A percentile compares a stretch with the other conserved stretches of the same genome.
phyloP scores from a whole-genome alignment of 2,888 invertebrate species.

The Pocota personata region DNA sequence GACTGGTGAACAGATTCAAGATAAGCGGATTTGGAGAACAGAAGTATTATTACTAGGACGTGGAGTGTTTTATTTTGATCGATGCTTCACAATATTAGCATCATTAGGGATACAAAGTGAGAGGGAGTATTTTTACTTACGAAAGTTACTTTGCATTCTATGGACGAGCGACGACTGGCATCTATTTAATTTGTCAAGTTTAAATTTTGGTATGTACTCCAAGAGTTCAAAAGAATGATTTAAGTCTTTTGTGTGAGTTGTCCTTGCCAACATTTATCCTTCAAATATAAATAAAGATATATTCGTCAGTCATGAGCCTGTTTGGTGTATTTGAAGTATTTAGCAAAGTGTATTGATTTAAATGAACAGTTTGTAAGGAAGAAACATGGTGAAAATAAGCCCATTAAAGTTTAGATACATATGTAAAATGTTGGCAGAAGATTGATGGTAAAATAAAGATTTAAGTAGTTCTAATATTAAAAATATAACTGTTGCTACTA shows the following conservation, averaged over 20 bases:
- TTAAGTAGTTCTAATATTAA: too few species aligned
- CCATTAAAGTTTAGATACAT: too few species aligned
- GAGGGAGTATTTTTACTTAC: constrained; percentile 18
- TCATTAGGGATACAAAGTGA: constrained; percentile 34
- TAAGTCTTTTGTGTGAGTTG: background rate
- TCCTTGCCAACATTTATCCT: too few species aligned
- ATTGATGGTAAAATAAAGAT: too few species aligned
- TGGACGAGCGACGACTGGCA: background rate
- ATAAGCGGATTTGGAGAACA: constrained; percentile 58
- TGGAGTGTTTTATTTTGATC: constrained; percentile 67
- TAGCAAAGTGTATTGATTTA: too few species aligned
- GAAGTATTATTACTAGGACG: constrained; percentile 51
- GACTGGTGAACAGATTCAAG: constrained; percentile 2
- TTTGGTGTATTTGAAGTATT: too few species aligned
- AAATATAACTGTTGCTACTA: too few species aligned
- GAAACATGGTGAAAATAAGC: too few species aligned
- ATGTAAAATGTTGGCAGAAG: too few species aligned
- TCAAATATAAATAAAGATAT: too few species aligned
- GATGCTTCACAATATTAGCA: constrained; percentile 53
- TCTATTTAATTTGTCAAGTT: background rate
- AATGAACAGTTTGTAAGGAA: too few species aligned
- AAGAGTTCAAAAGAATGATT: background rate
- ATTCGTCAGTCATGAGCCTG: too few species aligned
- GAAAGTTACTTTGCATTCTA: background rate
- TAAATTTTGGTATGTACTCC: background rate